These are phyloP conservation scores for Glossophaga mutica DNA, from an alignment of 2,797 vertebrate genomes.

Conservation along the genomic window DNA sequence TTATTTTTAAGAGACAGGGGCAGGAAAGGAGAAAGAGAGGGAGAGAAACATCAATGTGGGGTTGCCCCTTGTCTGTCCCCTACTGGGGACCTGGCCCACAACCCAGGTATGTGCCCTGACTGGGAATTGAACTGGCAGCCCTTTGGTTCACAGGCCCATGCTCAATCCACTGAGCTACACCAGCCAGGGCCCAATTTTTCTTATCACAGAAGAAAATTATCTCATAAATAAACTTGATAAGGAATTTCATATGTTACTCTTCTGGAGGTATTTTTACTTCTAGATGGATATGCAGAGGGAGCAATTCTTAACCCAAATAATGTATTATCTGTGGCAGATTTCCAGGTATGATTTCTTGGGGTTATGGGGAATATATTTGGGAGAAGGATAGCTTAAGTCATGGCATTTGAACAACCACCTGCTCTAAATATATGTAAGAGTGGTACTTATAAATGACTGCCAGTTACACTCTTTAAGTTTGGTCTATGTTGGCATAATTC, in stretches of 20 bases:
- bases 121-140: too few species aligned
- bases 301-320: background rate
- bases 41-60: too few species aligned
- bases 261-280: background rate
- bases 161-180: too few species aligned
- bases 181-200: background rate
- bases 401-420: background rate
- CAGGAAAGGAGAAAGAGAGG: too few species aligned
- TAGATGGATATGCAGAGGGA: background rate
- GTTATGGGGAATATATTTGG: background rate
- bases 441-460: background rate
- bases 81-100: too few species aligned
- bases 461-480: background rate
- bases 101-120: too few species aligned
- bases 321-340: background rate
- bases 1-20: too few species aligned
- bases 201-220: slow-evolving; percentile 4
- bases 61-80: too few species aligned
- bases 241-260: background rate
- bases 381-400: background rate
- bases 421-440: background rate
- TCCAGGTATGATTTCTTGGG: background rate
- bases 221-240: background rate
- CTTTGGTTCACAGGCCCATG: too few species aligned
- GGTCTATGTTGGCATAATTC: background rate